Percentiles rank a stretch among this genome's conserved stretches.
Evolutionary conservation across 2,888 invertebrate species (phyloP).

Genomic region (Stenurella melanura): DNA sequence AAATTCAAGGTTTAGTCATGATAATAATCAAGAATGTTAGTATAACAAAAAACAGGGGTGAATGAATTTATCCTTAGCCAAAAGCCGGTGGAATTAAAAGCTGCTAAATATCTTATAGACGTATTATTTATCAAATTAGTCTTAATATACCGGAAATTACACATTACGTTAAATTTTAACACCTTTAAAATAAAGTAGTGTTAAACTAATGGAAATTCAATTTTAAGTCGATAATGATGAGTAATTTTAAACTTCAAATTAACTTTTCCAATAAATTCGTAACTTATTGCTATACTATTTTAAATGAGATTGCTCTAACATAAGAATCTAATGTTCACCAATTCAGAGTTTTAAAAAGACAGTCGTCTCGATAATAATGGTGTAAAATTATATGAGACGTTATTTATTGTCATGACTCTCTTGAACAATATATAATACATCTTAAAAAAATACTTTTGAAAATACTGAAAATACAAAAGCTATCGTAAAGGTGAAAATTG

Average conservation of each 20-base stretch:
- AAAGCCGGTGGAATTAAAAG: not conserved
- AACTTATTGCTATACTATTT: not conserved
- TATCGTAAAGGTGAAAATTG: too few species aligned
- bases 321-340: too few species aligned
- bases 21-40: not conserved
- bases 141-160: slow-evolving; percentile 1
- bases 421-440: too few species aligned
- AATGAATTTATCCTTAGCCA: not conserved
- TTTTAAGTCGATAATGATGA: not conserved
- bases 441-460: too few species aligned
- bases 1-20: slow-evolving; percentile 25
- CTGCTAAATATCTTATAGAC: not conserved
- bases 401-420: too few species aligned
- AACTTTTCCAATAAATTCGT: not conserved
- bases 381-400: too few species aligned
- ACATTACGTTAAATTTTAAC: not conserved
- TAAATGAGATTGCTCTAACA: too few species aligned
- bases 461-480: too few species aligned
- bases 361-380: too few species aligned
- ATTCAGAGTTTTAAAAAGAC: too few species aligned
- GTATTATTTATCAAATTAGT: not conserved
- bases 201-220: slow-evolving; percentile 1
- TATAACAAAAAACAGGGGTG: slow-evolving; percentile 9
- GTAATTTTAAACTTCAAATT: not conserved
- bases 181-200: not conserved